These are phyloP conservation scores for Tipula helvola DNA, from an alignment of 2,888 invertebrate species.

Conservation along the genomic window DNA sequence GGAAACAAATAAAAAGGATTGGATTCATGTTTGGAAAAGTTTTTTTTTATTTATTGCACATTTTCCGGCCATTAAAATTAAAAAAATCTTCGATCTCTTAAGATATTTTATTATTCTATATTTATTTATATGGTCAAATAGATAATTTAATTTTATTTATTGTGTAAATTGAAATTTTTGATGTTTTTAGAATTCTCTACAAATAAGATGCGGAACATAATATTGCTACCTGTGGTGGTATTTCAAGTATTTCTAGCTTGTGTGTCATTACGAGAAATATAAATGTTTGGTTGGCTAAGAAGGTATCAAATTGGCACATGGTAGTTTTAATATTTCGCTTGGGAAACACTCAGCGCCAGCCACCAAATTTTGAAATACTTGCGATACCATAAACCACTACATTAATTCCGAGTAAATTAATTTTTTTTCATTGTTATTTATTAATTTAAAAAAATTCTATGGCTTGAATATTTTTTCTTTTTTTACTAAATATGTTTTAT, in stretches of 20 bases:
- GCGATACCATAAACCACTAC: not conserved
- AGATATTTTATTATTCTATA: not conserved
- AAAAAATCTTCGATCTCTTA: not conserved
- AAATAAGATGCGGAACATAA: not conserved
- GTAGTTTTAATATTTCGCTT: no score
- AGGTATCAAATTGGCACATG: not conserved
- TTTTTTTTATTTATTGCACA: slow-evolving; percentile 7
- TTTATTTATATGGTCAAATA: not conserved
- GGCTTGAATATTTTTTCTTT: not conserved
- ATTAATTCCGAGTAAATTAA: not conserved
- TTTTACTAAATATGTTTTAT: not conserved
- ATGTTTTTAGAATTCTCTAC: not conserved
- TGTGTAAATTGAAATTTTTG: not conserved
- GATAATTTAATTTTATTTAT: not conserved
- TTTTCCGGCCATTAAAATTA: not conserved
- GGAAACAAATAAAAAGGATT: not conserved
- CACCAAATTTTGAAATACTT: not conserved
- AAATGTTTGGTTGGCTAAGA: no score
- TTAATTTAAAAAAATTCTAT: not conserved
- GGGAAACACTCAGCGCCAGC: not conserved
- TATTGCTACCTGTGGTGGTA: not conserved
- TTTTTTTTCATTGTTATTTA: not conserved
- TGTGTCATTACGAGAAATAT: not conserved
- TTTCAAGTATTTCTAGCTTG: not conserved
- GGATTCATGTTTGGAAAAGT: not conserved